Conservation (phyloP, 2,113 vertebrate genomes). For the Podarcis raffonei region DNA sequence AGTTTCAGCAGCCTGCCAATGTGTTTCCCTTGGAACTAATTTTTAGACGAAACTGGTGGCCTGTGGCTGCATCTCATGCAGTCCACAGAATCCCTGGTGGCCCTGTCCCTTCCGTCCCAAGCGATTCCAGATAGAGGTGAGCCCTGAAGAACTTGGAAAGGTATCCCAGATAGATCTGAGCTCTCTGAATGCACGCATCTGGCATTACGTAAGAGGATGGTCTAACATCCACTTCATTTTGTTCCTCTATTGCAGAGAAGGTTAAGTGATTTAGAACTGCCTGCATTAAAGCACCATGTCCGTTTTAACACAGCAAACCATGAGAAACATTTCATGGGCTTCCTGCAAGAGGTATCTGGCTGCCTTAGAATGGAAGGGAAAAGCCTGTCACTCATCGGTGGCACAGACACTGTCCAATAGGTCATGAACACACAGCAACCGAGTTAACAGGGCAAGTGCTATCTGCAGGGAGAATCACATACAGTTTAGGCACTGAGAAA, state of each 20-base stretch:
- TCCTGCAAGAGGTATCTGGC: background rate
- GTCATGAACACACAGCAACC: background rate
- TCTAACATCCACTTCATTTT: background rate
- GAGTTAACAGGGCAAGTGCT: background rate
- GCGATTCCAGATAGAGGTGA: background rate
- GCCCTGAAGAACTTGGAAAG: background rate
- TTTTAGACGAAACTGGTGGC: background rate
- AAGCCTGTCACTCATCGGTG: background rate
- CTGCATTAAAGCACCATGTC: background rate
- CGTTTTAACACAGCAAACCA: background rate
- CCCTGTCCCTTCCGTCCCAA: background rate
- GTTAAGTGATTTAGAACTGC: background rate
- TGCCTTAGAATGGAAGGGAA: background rate
- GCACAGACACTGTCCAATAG: background rate
- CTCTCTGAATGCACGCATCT: too few species aligned
- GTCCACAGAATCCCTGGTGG: background rate
- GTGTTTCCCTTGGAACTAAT: too few species aligned
- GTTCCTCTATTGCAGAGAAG: background rate
- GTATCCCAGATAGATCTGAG: too few species aligned
- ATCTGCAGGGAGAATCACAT: background rate
- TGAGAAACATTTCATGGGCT: background rate
- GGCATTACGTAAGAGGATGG: background rate
- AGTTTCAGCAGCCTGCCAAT: too few species aligned
- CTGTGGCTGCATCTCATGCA: background rate
- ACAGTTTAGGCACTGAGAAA: background rate